phyloP scores from a whole-genome alignment of 2,113 vertebrate genomes.

The Halichoeres trimaculatus region DNA sequence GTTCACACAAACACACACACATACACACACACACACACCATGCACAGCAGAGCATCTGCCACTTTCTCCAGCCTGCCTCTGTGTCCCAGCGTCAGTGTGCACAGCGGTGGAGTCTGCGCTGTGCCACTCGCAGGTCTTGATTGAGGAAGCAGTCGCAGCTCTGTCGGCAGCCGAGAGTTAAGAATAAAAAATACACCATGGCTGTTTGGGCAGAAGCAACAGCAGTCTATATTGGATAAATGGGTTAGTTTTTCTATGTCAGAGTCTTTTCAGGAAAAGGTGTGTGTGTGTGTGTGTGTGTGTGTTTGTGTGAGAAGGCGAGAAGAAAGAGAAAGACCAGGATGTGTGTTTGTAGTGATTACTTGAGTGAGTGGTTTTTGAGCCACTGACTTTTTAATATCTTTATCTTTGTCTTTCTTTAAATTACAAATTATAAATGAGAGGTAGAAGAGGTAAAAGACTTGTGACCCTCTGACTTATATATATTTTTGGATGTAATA shows the following conservation, averaged over 20 bases:
- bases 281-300: conserved; percentile 2
- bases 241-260: conserved; percentile 46
- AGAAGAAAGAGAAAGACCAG: not conserved
- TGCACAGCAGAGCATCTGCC: conserved; percentile 68
- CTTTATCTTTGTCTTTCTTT: not conserved
- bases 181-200: conserved; percentile 54
- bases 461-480: not conserved
- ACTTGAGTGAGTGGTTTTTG: not conserved
- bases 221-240: conserved; percentile 44
- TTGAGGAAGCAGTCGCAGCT: conserved; percentile 70
- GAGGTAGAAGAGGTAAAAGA: not conserved
- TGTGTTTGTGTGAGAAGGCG: not conserved
- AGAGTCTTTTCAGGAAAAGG: conserved; percentile 4
- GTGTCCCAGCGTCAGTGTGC: conserved; percentile 61
- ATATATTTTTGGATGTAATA: not conserved
- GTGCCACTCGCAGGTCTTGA: conserved; percentile 60
- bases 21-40: conserved; percentile 14
- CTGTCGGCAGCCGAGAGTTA: conserved; percentile 59
- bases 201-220: conserved; percentile 52
- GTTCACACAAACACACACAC: conserved; percentile 53
- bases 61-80: conserved; percentile 61
- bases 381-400: not conserved
- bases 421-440: not conserved
- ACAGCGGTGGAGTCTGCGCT: conserved; percentile 55
- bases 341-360: not conserved